A percentile compares a stretch with the other conserved stretches of the same genome.
Evolutionary conservation across 1,140 invertebrate species (phyloP).

Genomic region (Drosophila kohkoa): DNA sequence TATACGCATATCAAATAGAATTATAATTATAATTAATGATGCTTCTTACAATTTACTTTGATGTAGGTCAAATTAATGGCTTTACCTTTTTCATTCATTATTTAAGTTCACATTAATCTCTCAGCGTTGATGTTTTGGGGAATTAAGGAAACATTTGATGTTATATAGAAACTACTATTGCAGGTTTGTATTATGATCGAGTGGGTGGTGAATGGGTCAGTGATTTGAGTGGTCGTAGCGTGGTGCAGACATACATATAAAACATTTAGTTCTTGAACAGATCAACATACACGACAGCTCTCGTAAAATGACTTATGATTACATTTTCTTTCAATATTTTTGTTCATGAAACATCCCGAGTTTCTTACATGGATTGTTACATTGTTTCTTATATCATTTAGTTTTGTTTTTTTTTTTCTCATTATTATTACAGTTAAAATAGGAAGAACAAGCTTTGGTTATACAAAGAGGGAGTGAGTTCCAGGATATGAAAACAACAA

Average conservation of each 20-base stretch:
- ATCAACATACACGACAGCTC: constrained; percentile 28
- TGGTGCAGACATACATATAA: constrained; percentile 40
- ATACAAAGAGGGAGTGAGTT: constrained; percentile 30
- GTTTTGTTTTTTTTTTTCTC: neutral
- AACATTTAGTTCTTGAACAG: constrained; percentile 29
- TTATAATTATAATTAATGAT: constrained; percentile 41
- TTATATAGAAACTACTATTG: constrained; percentile 70
- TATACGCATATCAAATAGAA: constrained; percentile 54
- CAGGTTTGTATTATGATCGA: constrained; percentile 39
- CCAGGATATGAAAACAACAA: constrained; percentile 15
- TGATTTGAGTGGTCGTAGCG: constrained; percentile 8
- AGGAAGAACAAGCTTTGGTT: constrained; percentile 83
- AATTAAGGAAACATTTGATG: constrained; percentile 49
- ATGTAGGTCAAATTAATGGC: constrained; percentile 67
- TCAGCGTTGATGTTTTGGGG: constrained; percentile 40
- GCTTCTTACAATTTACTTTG: constrained; percentile 47
- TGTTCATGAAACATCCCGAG: constrained; percentile 63
- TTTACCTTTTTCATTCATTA: neutral
- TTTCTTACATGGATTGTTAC: constrained; percentile 41
- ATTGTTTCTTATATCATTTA: constrained; percentile 28
- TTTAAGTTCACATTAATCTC: constrained; percentile 59
- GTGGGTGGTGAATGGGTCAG: constrained; percentile 3
- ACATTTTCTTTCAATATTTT: constrained; percentile 46
- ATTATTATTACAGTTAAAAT: constrained; percentile 67
- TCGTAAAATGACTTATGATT: constrained; percentile 41